Conservation (phyloP, 2,113 vertebrate species). For the Lepisosteus osseus region DNA sequence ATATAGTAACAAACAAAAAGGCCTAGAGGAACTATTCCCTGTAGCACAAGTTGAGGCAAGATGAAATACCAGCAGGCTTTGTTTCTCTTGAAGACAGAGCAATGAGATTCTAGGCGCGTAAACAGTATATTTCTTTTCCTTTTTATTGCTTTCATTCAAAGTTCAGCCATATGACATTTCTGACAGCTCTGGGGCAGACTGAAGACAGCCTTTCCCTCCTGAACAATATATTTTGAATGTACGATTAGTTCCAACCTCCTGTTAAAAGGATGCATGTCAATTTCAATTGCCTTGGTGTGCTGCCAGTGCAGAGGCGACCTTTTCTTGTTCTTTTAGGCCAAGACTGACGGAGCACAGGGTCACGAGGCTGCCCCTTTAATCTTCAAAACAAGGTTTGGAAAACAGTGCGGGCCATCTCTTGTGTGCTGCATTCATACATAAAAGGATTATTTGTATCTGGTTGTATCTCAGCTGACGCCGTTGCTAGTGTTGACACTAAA, state of each 20-base stretch:
- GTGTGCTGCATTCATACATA: neutral
- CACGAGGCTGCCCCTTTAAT: neutral
- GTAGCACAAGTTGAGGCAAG: slow-evolving; percentile 37
- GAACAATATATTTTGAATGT: slow-evolving; percentile 19
- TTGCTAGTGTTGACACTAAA: neutral
- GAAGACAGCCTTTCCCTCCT: neutral
- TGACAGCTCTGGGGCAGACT: slow-evolving; percentile 3
- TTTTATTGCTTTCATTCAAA: slow-evolving; percentile 54
- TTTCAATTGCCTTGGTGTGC: slow-evolving; percentile 32
- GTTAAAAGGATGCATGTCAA: slow-evolving; percentile 30
- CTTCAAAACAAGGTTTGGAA: neutral
- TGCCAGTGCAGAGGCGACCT: slow-evolving; percentile 19
- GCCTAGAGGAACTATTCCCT: slow-evolving; percentile 39
- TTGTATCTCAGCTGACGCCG: neutral
- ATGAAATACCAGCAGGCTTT: slow-evolving; percentile 49
- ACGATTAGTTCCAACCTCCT: slow-evolving; percentile 29
- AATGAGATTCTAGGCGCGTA: slow-evolving; percentile 45
- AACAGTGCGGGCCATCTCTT: neutral
- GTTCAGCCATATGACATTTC: slow-evolving; percentile 24
- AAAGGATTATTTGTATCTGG: neutral
- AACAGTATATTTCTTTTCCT: slow-evolving; percentile 55
- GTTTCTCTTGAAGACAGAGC: slow-evolving; percentile 54
- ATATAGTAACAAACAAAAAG: slow-evolving; percentile 36
- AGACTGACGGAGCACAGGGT: neutral
- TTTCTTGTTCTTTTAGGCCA: neutral